Conservation (phyloP, 2,888 invertebrate species). For the Melikaiella ostensackeni region DNA sequence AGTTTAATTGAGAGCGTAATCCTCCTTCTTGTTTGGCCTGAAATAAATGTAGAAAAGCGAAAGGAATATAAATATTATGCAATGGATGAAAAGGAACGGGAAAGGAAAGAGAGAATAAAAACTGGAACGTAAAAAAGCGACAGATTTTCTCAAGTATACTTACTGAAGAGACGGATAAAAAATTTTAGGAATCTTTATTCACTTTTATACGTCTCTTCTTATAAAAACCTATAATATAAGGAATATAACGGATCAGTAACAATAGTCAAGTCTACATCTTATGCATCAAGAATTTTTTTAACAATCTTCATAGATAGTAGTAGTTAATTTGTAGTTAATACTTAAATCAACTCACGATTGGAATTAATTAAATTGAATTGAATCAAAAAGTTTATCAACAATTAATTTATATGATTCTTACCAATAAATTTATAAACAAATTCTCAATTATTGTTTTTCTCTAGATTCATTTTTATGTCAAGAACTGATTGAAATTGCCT, state of each 20-base stretch:
- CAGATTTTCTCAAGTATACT: conserved; percentile 4
- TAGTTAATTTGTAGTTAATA: too few relatives aligned
- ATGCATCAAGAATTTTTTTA: too few relatives aligned
- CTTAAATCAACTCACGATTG: too few relatives aligned
- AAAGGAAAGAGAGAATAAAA: neutral
- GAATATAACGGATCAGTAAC: neutral
- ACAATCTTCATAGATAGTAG: too few relatives aligned
- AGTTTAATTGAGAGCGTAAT: neutral
- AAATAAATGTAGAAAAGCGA: neutral
- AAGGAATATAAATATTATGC: neutral
- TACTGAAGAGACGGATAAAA: neutral
- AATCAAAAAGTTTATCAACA: too few relatives aligned
- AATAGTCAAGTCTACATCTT: neutral
- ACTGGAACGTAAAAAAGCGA: neutral
- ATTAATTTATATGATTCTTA: too few relatives aligned
- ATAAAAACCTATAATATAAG: neutral
- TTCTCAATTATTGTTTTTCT: too few relatives aligned
- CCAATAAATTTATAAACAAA: too few relatives aligned
- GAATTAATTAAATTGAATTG: too few relatives aligned
- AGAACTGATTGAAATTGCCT: too few relatives aligned
- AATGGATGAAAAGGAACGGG: neutral
- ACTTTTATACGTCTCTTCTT: too few relatives aligned
- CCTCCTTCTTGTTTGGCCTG: neutral
- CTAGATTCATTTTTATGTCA: too few relatives aligned
- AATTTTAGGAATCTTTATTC: neutral